Evolutionary conservation across 2,797 vertebrate species (phyloP), one percentile per base, ranked within the genome.

Genomic region (Allobates femoralis): DNA sequence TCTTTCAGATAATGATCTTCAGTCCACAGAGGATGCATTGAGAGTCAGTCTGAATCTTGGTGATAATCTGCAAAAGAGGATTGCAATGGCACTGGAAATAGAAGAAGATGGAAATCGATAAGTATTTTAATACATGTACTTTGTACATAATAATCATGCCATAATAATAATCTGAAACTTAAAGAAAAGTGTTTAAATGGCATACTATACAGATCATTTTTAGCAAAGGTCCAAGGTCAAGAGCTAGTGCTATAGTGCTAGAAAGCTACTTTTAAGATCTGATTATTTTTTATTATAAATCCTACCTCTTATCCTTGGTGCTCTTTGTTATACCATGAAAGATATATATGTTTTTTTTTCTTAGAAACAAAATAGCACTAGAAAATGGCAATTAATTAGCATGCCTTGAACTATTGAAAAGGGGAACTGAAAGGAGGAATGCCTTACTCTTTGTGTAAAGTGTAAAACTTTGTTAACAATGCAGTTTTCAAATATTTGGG

Each of bases 301-400:
- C 92, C 89, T 92, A 69, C 74, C 82, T 91, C 90, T 92, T 92
- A 88, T 86, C 91, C 84, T 46, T 2, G 64, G 50, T 69, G 74
- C 89, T 84, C 91, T 91, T 90, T 91, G 88, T 80, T 83, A 7
- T 75, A 58, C 86, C 86, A 77, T 82, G 81, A 67, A 93, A 91
- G 80, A 85, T 90, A 89, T 88, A 90, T 89, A 66, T 90, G 89
- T 85, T 89, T 88, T 88, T 85, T 92, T 91, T 91, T 90, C 81
- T 91, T 79, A 85, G 55, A 88, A 50, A 77, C 79, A 90, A 90
- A 93, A 93, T 93, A 91, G 91, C 87, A 66, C 82, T 92, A 87
- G 89, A 90, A 94, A 94, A 94, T 94, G 92, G 90, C 0, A 34
- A 92, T 93, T 95, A 94, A 94, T 94, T 94, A 93, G 89, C 88